Conservation (phyloP, 2,888 invertebrate species). For the Parnassius smintheus region DNA sequence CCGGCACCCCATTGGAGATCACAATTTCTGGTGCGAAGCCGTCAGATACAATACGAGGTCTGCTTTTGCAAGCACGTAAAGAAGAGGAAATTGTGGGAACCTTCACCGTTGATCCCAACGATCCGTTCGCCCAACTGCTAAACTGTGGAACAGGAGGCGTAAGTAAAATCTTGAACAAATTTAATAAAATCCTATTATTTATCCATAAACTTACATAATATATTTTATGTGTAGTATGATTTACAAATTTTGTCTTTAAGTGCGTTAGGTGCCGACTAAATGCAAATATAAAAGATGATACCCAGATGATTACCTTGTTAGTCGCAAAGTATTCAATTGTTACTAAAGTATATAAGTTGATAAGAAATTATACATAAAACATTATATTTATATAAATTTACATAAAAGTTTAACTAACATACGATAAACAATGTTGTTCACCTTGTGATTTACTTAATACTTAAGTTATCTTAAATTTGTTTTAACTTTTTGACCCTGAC, state of each 20-base stretch:
- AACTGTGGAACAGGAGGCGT: constrained; percentile 79
- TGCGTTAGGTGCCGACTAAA: too few relatives aligned
- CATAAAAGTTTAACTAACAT: neutral
- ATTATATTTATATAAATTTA: too few relatives aligned
- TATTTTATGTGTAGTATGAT: too few relatives aligned
- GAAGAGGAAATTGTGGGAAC: constrained; percentile 82
- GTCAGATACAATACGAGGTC: constrained; percentile 81
- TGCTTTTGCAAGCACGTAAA: constrained; percentile 84
- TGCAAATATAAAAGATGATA: too few relatives aligned
- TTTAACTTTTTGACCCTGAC: constrained; percentile 22
- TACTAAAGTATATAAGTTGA: too few relatives aligned
- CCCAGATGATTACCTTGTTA: too few relatives aligned
- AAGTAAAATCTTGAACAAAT: constrained; percentile 45
- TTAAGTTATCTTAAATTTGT: constrained; percentile 14
- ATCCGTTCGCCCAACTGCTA: constrained; percentile 74
- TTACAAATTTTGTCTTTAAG: too few relatives aligned
- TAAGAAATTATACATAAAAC: too few relatives aligned
- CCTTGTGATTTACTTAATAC: constrained; percentile 22
- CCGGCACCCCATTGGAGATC: constrained; percentile 71
- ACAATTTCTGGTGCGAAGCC: constrained; percentile 72
- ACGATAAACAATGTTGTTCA: constrained; percentile 22
- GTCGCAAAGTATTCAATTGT: too few relatives aligned
- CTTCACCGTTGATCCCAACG: constrained; percentile 78
- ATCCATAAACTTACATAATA: too few relatives aligned
- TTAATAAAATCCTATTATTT: too few relatives aligned